Conservation (phyloP, 2,113 vertebrate genomes). For the Candoia aspera region DNA sequence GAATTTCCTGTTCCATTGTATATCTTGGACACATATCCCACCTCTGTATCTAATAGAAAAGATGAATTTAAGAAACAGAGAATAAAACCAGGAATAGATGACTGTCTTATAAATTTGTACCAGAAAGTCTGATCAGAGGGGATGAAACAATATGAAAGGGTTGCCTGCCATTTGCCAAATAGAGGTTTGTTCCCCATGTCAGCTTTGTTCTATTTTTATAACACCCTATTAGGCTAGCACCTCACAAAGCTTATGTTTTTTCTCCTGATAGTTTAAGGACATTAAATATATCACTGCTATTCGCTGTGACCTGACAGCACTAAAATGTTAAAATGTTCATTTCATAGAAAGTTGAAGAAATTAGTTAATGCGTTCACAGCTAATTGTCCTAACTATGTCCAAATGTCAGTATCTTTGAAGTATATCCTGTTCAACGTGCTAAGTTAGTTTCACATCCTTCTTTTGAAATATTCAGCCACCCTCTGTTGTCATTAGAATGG, state of each 20-base stretch:
- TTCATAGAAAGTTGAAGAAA: constrained; percentile 50
- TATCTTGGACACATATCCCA: not conserved
- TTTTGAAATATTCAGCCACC: constrained; percentile 7
- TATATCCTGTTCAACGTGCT: constrained; percentile 39
- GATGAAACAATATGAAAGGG: constrained; percentile 18
- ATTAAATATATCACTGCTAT: constrained; percentile 32
- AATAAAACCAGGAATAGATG: not conserved
- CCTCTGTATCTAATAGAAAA: not conserved
- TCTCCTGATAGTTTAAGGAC: not conserved
- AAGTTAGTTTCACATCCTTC: constrained; percentile 45
- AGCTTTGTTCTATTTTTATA: constrained; percentile 47
- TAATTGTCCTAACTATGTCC: constrained; percentile 45
- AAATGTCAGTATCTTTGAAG: constrained; percentile 32
- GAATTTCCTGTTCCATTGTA: not conserved
- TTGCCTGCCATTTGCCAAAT: constrained; percentile 16
- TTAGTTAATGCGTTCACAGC: constrained; percentile 44
- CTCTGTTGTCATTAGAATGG: constrained; percentile 2
- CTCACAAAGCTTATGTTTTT: constrained; percentile 23
- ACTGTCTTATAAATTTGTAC: fast-evolving
- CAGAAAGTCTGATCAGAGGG: not conserved
- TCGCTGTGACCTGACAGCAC: constrained; percentile 38
- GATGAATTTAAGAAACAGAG: not conserved
- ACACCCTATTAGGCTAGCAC: constrained; percentile 1
- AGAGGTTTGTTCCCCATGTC: not conserved
- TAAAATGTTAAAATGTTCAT: constrained; percentile 44